Evolutionary conservation across 2,113 vertebrate genomes (phyloP).

Genomic region (Sceloporus undulatus): DNA sequence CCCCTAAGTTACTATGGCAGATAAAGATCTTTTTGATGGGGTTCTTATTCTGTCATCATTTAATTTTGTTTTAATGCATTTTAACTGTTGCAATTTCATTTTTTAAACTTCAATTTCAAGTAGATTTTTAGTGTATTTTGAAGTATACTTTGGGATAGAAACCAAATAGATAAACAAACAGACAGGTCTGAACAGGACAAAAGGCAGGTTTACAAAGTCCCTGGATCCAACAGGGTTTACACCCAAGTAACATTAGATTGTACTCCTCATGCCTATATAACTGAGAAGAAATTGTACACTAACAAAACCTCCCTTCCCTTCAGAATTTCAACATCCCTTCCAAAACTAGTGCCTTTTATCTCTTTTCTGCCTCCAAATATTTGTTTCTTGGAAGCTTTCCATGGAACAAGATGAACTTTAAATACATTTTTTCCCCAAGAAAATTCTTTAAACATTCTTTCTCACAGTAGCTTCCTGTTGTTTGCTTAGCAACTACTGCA

Average conservation of each 20-base stretch:
- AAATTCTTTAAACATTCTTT: neutral
- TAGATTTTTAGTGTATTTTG: too few species aligned
- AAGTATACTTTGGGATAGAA: too few species aligned
- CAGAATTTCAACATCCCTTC: neutral
- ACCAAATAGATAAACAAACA: too few species aligned
- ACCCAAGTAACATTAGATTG: neutral
- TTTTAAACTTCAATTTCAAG: too few species aligned
- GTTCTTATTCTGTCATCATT: too few species aligned
- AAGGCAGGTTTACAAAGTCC: too few species aligned
- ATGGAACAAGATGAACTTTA: slow-evolving; percentile 6
- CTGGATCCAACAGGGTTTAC: too few species aligned
- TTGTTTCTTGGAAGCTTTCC: neutral
- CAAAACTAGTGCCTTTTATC: neutral
- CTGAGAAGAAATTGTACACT: neutral
- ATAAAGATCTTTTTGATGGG: too few species aligned
- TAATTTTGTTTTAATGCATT: too few species aligned
- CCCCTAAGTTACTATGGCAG: too few species aligned
- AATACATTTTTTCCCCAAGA: neutral
- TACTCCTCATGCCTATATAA: neutral
- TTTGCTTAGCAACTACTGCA: slow-evolving; percentile 19
- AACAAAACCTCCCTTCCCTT: neutral
- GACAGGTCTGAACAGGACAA: too few species aligned
- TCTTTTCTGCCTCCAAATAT: slow-evolving; percentile 2
- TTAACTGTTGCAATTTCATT: too few species aligned
- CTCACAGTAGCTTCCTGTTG: neutral